Conservation (phyloP, 2,113 vertebrate species). For the Sminthopsis crassicaudata region DNA sequence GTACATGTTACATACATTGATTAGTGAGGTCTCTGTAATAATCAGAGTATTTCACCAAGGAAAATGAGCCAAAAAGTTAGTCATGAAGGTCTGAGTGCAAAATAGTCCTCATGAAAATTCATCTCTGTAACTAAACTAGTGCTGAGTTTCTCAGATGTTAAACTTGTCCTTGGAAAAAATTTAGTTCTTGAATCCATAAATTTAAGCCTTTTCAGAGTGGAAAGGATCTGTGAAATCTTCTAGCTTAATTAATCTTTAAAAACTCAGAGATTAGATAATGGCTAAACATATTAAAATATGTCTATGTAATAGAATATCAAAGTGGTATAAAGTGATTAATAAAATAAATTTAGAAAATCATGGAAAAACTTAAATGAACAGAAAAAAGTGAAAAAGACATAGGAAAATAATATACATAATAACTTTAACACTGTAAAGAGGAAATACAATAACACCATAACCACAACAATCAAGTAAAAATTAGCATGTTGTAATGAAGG, state of each 20-base stretch:
- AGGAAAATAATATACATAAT: not conserved
- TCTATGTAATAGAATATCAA: not conserved
- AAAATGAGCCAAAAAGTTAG: not conserved
- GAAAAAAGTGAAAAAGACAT: not conserved
- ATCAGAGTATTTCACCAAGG: not conserved
- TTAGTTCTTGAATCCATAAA: not conserved
- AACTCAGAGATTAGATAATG: not conserved
- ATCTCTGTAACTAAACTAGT: not conserved
- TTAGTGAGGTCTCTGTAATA: not conserved
- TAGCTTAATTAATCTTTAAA: not conserved
- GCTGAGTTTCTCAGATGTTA: not conserved
- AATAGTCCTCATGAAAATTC: not conserved
- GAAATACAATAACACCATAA: not conserved
- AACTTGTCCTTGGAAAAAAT: not conserved
- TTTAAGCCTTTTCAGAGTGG: not conserved
- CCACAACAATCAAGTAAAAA: not conserved
- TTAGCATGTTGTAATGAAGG: not conserved
- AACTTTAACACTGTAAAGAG: not conserved
- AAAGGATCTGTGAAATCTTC: not conserved
- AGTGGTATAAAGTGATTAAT: not conserved
- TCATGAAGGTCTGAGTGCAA: not conserved
- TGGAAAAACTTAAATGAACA: not conserved
- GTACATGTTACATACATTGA: not conserved
- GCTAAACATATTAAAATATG: not conserved
- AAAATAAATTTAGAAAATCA: not conserved